Percentiles rank a stretch among this genome's conserved stretches.
Conservation (phyloP, 2,113 vertebrate species). For the Lepisosteus osseus region DNA sequence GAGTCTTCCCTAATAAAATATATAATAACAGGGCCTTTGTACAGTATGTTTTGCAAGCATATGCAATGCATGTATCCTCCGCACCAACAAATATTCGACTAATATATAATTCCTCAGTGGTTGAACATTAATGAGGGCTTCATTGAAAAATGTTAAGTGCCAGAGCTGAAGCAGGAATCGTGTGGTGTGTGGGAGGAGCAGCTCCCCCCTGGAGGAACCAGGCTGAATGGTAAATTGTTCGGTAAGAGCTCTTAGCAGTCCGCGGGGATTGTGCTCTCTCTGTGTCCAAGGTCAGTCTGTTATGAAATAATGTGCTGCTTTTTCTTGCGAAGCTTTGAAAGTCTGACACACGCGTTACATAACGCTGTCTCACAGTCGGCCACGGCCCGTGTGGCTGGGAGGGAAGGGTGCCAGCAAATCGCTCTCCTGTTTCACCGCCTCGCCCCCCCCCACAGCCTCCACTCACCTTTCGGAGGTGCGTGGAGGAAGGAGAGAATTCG, state of each 20-base stretch:
- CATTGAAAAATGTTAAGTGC: conserved; percentile 58
- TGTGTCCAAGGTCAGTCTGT: conserved; percentile 33
- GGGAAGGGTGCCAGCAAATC: conserved; percentile 28
- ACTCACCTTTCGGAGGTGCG: neutral
- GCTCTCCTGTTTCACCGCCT: neutral
- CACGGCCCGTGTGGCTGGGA: conserved; percentile 27
- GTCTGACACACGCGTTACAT: conserved; percentile 26
- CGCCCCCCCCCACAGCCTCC: neutral
- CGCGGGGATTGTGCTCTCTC: conserved; percentile 27
- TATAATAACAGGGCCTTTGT: no score
- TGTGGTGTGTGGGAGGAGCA: conserved; percentile 1
- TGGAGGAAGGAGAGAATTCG: no score
- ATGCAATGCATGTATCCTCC: no score
- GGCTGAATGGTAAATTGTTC: conserved; percentile 21
- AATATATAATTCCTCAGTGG: conserved; percentile 53
- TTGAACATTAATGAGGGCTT: conserved; percentile 35
- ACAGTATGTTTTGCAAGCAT: no score
- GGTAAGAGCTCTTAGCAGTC: conserved; percentile 23
- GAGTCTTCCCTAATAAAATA: no score
- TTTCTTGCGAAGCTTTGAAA: neutral
- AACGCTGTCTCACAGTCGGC: conserved; percentile 9
- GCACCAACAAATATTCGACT: neutral
- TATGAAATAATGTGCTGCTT: conserved; percentile 37
- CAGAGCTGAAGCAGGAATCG: conserved; percentile 33
- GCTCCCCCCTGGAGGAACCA: neutral